Conservation (phyloP, 2,113 vertebrate genomes). For the Sciurus niger region DNA sequence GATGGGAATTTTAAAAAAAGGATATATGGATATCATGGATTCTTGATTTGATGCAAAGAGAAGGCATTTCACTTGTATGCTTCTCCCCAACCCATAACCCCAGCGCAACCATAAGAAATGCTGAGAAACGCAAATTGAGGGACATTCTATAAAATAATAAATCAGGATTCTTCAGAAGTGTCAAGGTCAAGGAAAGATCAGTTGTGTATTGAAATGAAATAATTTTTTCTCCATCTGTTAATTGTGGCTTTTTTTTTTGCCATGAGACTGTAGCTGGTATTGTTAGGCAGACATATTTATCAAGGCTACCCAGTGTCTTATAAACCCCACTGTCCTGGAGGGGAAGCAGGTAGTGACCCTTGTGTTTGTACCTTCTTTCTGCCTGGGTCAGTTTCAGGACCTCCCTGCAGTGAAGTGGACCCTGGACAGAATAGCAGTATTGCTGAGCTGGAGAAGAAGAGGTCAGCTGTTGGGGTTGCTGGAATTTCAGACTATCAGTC, state of each 20-base stretch:
- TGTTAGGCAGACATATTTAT: not conserved
- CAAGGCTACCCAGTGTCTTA: not conserved
- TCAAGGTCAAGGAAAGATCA: not conserved
- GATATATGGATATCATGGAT: not conserved
- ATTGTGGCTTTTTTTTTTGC: not conserved
- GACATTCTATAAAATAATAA: not conserved
- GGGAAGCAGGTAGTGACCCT: not conserved
- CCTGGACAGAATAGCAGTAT: not conserved
- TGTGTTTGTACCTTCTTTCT: not conserved
- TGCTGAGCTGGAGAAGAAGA: not conserved
- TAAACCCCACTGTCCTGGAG: not conserved
- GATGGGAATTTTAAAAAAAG: too few relatives aligned
- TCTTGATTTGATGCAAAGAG: not conserved
- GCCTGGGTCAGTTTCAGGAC: not conserved
- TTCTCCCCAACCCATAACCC: not conserved
- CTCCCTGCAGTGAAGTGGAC: not conserved
- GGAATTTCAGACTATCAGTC: not conserved
- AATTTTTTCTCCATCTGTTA: not conserved
- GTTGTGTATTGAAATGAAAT: not conserved
- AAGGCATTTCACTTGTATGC: slow-evolving; percentile 20
- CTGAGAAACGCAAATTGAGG: too few relatives aligned
- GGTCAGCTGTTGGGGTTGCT: not conserved
- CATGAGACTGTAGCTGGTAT: not conserved
- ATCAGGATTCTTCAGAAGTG: not conserved
- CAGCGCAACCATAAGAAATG: too few relatives aligned